Percentiles rank a stretch among this genome's conserved stretches.
Evolutionary conservation across 2,113 vertebrate genomes (phyloP).

Genomic region (Nipponia nippon): DNA sequence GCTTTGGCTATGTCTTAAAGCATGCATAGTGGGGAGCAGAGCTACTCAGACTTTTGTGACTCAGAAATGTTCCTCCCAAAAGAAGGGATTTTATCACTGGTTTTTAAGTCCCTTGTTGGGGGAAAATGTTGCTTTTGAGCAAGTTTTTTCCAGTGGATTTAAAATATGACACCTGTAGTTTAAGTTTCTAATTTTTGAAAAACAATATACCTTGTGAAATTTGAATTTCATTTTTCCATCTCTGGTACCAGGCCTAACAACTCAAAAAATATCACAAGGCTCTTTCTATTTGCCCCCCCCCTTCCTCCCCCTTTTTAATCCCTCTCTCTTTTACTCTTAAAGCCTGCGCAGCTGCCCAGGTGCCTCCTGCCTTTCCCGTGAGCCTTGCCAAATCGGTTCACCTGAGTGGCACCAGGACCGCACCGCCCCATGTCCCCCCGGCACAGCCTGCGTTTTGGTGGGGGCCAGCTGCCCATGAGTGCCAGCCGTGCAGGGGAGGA

Average conservation of each 20-base stretch:
- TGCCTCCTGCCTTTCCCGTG: background rate
- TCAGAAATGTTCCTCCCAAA: background rate
- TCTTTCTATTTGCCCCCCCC: background rate
- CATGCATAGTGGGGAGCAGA: background rate
- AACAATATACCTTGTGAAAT: background rate
- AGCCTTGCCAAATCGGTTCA: background rate
- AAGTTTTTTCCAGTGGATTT: background rate
- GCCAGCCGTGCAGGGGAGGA: accelerated
- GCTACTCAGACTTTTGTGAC: background rate
- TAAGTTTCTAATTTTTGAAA: background rate
- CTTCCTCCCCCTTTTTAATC: background rate
- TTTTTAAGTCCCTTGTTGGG: background rate
- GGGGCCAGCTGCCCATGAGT: accelerated
- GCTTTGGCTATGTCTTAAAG: background rate
- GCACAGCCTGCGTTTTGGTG: background rate
- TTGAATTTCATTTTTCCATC: background rate
- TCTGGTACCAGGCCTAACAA: background rate
- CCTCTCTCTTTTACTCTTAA: background rate
- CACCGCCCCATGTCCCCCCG: background rate
- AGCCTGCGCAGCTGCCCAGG: background rate
- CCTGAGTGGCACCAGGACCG: background rate
- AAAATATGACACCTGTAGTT: background rate
- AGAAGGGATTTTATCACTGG: background rate
- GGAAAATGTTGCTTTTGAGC: background rate
- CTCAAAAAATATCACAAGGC: background rate